These are phyloP conservation scores for Lasioglossum pauxillum DNA, from an alignment of 2,888 invertebrate species.

Conservation along the genomic window DNA sequence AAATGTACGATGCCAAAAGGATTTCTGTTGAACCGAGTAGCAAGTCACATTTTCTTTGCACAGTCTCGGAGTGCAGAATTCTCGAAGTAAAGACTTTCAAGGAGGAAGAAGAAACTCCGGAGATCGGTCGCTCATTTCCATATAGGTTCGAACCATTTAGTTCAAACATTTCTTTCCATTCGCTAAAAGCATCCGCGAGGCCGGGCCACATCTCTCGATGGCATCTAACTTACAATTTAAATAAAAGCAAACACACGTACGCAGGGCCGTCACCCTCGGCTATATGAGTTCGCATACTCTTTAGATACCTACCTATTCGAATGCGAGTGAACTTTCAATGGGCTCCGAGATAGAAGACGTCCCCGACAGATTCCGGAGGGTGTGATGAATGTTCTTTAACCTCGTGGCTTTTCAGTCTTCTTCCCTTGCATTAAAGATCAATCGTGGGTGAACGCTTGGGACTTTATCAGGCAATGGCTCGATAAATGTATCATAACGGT, in stretches of 20 bases:
- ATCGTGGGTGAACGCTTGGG: constrained; percentile 38
- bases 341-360: constrained; percentile 65
- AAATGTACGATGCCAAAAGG: neutral
- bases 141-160: constrained; percentile 82
- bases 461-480: constrained; percentile 33
- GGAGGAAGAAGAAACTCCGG: constrained; percentile 64
- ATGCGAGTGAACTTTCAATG: constrained; percentile 70
- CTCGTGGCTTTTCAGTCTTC: constrained; percentile 59
- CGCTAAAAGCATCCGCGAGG: constrained; percentile 76
- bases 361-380: constrained; percentile 68
- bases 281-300: constrained; percentile 63
- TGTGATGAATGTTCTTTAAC: constrained; percentile 71
- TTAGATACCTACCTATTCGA: constrained; percentile 58
- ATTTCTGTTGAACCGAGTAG: neutral
- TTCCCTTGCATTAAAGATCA: constrained; percentile 58
- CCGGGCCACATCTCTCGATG: constrained; percentile 54
- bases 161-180: constrained; percentile 82
- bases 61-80: constrained; percentile 54
- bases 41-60: neutral
- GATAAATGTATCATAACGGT: constrained; percentile 41
- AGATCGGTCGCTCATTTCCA: constrained; percentile 80
- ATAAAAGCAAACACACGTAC: constrained; percentile 84
- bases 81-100: constrained; percentile 50
- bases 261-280: constrained; percentile 47
- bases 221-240: constrained; percentile 84